Conservation (phyloP, 1,140 invertebrate genomes). For the Scylla paramamosain region DNA sequence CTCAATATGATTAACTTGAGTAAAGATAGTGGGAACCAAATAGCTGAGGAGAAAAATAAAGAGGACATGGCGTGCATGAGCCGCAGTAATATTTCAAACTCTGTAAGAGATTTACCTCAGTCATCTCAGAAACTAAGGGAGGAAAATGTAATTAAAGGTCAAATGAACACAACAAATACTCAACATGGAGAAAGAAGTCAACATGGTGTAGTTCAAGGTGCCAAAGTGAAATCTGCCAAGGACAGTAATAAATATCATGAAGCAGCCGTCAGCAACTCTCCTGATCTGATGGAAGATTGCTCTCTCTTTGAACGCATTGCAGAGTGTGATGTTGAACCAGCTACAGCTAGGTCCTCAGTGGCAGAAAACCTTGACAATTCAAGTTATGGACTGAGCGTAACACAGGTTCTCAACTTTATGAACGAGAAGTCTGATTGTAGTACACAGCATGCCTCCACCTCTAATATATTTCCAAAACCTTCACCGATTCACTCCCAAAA, state of each 20-base stretch:
- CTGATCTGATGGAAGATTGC: background rate
- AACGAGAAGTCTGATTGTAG: background rate
- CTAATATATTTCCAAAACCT: background rate
- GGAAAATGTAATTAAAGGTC: background rate
- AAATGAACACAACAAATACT: background rate
- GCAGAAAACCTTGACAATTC: background rate
- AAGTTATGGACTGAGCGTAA: background rate
- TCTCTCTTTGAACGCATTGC: background rate
- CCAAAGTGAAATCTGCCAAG: background rate
- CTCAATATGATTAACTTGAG: background rate
- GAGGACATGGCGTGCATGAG: background rate
- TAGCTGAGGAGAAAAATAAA: background rate
- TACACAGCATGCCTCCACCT: background rate
- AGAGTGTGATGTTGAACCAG: background rate
- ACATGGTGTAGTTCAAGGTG: background rate
- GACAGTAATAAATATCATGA: background rate
- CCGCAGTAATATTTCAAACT: background rate
- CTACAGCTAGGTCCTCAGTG: background rate
- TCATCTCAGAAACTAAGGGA: background rate
- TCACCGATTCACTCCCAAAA: background rate
- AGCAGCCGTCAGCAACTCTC: background rate
- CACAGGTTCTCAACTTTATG: slow-evolving; percentile 51
- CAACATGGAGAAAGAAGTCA: background rate
- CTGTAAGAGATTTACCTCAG: background rate
- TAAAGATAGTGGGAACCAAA: background rate